These are phyloP conservation scores for Anthrax anthrax DNA, from an alignment of 2,888 invertebrate genomes.

Conservation along the genomic window DNA sequence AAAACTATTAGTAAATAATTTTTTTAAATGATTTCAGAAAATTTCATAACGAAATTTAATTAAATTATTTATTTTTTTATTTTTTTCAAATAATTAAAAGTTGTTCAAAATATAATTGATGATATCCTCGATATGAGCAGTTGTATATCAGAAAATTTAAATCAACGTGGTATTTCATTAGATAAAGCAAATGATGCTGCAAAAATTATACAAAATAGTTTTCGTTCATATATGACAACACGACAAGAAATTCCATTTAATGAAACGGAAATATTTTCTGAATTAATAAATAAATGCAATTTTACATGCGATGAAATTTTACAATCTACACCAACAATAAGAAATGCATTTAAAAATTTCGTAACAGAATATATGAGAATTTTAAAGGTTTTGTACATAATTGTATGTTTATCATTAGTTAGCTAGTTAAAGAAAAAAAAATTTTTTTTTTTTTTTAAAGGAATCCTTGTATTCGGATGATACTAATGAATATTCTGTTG, in stretches of 20 bases:
- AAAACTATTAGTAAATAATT: slow-evolving; percentile 21
- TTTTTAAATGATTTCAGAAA: neutral
- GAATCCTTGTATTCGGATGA: slow-evolving; percentile 22
- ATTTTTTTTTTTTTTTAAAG: slow-evolving; percentile 6
- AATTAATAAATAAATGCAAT: slow-evolving; percentile 23
- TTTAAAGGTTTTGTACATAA: slow-evolving; percentile 14
- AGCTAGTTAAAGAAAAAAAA: neutral
- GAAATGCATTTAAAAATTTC: slow-evolving; percentile 26
- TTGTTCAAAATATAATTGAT: slow-evolving; percentile 22
- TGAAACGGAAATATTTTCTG: slow-evolving; percentile 24
- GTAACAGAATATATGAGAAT: slow-evolving; percentile 25
- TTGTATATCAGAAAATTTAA: slow-evolving; percentile 15
- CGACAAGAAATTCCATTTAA: slow-evolving; percentile 19
- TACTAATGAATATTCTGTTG: slow-evolving; percentile 3
- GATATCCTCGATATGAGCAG: slow-evolving; percentile 26
- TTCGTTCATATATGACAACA: slow-evolving; percentile 15
- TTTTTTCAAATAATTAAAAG: slow-evolving; percentile 20
- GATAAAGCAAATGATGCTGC: slow-evolving; percentile 22
- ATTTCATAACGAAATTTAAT: neutral
- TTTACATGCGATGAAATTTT: slow-evolving; percentile 24
- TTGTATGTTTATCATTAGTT: too few relatives aligned
- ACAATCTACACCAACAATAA: slow-evolving; percentile 23
- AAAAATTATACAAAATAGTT: slow-evolving; percentile 24
- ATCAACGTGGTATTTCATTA: slow-evolving; percentile 22
- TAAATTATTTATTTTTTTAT: neutral